Conservation (phyloP, 2,113 vertebrate genomes). For the Platichthys flesus region DNA sequence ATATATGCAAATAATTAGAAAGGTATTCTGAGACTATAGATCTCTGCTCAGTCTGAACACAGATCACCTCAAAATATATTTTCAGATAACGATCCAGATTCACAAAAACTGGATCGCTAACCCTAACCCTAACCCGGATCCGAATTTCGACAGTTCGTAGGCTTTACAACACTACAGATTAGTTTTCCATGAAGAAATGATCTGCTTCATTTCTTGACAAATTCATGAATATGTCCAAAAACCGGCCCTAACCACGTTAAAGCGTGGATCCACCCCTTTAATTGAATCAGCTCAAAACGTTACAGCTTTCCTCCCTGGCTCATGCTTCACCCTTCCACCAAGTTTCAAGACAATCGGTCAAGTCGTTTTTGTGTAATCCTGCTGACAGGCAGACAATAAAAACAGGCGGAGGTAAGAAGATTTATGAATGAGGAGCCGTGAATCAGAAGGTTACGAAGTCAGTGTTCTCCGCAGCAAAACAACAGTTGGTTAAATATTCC, state of each 20-base stretch:
- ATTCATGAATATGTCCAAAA: not conserved
- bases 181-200: no score
- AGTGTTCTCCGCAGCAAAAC: slow-evolving; percentile 25
- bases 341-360: no score
- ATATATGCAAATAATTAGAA: no score
- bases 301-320: not conserved
- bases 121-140: no score
- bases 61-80: no score
- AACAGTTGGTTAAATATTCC: slow-evolving; percentile 40
- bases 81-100: no score
- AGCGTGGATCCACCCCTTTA: not conserved
- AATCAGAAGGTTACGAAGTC: slow-evolving; percentile 20
- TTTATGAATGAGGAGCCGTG: slow-evolving; percentile 29
- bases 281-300: not conserved
- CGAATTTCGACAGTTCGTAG: no score
- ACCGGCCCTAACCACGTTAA: no score
- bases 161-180: no score
- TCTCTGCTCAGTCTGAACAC: no score
- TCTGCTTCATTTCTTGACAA: not conserved
- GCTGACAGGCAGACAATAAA: not conserved
- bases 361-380: not conserved
- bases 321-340: not conserved
- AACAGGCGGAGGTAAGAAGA: not conserved
- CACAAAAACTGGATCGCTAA: not conserved
- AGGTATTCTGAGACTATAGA: no score